A percentile compares a stretch with the other conserved stretches of the same genome.
These are phyloP conservation scores for Poecilobothrus nobilitatus DNA, from an alignment of 2,888 invertebrate species.

Conservation along the genomic window DNA sequence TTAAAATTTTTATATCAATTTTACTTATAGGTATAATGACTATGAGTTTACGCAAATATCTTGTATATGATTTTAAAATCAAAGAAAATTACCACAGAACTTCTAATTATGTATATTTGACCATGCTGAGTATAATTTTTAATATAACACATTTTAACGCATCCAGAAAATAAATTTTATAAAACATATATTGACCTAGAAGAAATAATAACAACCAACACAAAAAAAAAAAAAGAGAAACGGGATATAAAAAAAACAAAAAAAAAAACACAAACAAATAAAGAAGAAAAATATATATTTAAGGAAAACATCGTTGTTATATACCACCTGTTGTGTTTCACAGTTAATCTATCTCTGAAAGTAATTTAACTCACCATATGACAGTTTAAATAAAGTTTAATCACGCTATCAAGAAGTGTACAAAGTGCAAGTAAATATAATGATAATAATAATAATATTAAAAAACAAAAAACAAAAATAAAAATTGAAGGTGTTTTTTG, in stretches of 20 bases:
- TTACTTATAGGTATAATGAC: too few relatives aligned
- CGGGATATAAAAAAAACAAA: too few relatives aligned
- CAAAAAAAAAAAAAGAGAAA: not conserved
- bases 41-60: too few relatives aligned
- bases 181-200: too few relatives aligned
- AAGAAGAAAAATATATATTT: not conserved
- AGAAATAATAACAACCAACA: not conserved
- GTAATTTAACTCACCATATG: slow-evolving; percentile 12
- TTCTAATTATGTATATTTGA: not conserved
- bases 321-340: slow-evolving; percentile 10
- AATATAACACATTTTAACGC: not conserved
- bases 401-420: slow-evolving; percentile 7
- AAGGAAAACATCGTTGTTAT: slow-evolving; percentile 3
- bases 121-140: not conserved
- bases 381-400: slow-evolving; percentile 11
- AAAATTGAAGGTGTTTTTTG: not conserved
- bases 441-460: not conserved
- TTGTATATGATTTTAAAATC: too few relatives aligned
- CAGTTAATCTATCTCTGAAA: slow-evolving; percentile 7
- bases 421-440: not conserved
- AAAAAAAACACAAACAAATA: not conserved
- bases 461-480: too few relatives aligned
- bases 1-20: too few relatives aligned
- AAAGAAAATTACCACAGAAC: too few relatives aligned
- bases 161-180: too few relatives aligned